Percentiles rank a stretch among this genome's conserved stretches.
phyloP scores from a whole-genome alignment of 2,888 invertebrate species.

The Cyaniris semiargus region DNA sequence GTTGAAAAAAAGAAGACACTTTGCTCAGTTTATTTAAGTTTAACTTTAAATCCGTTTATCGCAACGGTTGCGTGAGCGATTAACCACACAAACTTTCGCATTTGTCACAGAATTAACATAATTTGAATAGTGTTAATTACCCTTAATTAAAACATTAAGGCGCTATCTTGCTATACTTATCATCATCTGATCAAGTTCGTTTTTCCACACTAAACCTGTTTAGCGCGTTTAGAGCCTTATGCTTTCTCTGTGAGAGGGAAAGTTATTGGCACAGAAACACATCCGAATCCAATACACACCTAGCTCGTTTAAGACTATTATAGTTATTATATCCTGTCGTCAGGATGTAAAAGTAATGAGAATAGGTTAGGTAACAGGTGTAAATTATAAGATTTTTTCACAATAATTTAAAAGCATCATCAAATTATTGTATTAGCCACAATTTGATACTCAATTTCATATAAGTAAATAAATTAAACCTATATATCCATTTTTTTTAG shows the following conservation, averaged over 20 bases:
- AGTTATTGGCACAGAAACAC: slow-evolving; percentile 1
- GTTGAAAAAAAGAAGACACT: too few relatives aligned
- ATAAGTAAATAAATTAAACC: too few relatives aligned
- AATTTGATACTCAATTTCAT: too few relatives aligned
- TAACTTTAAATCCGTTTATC: not conserved
- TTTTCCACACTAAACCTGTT: slow-evolving; percentile 9
- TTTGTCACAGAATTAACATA: not conserved
- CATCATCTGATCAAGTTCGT: not conserved
- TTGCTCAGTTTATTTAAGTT: not conserved
- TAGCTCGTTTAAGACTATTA: not conserved
- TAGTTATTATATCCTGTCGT: not conserved
- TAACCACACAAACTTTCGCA: not conserved
- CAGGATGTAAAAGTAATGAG: too few relatives aligned
- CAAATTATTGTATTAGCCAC: too few relatives aligned
- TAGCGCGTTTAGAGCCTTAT: not conserved
- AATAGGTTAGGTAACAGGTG: too few relatives aligned
- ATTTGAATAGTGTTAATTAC: not conserved
- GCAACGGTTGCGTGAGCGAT: not conserved
- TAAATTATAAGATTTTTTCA: too few relatives aligned
- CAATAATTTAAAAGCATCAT: too few relatives aligned
- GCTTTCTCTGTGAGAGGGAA: slow-evolving; percentile 5
- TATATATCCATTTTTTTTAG: too few relatives aligned
- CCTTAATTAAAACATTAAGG: not conserved
- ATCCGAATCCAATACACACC: not conserved
- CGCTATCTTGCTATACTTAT: not conserved